These are phyloP conservation scores for Channallabes apus DNA, from an alignment of 2,797 vertebrate species.

Conservation along the genomic window DNA sequence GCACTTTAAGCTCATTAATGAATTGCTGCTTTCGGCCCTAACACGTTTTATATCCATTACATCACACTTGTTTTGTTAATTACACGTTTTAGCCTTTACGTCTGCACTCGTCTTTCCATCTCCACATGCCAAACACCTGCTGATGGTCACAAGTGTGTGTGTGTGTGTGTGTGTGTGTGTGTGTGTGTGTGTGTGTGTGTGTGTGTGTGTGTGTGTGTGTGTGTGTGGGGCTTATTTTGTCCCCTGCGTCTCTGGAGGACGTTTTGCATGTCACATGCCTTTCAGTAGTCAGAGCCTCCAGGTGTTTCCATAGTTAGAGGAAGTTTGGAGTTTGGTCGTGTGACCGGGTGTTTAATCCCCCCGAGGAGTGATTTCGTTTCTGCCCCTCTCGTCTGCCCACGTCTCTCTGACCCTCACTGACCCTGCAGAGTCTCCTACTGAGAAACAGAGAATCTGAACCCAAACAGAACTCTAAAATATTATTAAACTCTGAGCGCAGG, in stretches of 20 bases:
- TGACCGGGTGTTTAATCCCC: conserved; percentile 13
- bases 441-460: not conserved
- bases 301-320: conserved; percentile 45
- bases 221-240: not conserved
- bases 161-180: conserved; percentile 8
- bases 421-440: not conserved
- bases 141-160: not conserved
- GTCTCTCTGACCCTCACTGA: not conserved
- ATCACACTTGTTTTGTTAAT: not conserved
- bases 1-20: not conserved
- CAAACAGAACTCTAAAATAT: not conserved
- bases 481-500: not conserved
- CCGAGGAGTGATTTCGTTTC: not conserved
- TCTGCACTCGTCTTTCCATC: not conserved
- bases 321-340: not conserved
- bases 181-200: conserved; percentile 14
- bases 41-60: not conserved
- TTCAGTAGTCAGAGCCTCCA: conserved; percentile 23
- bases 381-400: not conserved
- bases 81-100: conserved; percentile 1
- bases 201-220: conserved; percentile 3
- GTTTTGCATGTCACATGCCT: conserved; percentile 26
- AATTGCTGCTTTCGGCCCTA: not conserved
- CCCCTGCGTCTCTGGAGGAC: not conserved
- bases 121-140: conserved; percentile 20